Evolutionary conservation across 2,888 invertebrate species (phyloP), one percentile per base, ranked within the genome.

Genomic region (Eupithecia centaureata): DNA sequence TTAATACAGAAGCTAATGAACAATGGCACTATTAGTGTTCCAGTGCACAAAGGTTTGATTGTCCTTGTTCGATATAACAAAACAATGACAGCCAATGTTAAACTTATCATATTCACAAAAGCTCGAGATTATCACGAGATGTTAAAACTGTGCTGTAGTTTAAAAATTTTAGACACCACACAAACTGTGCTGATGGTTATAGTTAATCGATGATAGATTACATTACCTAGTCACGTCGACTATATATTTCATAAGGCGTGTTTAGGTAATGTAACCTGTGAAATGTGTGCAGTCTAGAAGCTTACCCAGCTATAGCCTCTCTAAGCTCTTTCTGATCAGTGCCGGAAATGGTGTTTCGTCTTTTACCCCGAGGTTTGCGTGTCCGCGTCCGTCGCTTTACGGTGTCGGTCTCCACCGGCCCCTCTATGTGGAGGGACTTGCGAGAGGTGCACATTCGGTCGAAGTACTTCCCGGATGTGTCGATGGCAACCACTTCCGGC

Each of bases 321-420:
- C 96, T 95, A 89, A 97, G 96, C 94, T 97, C 97, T 93, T 96
- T 97, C 86, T 97, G 96, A 94, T 97, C 97, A 82, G 96, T 97
- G 88, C 97, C 97, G 80, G 97, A 97, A 86, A 98, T 96, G 82
- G 98, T 98, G 91, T 98, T 98, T 87, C 98, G 95, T 94, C 97
- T 94, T 93, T 97, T 96, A 89, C 96, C 96, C 78, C 97, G 94
- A 74, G 96, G 95, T 89, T 96, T 96, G 79, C 97, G 94, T 61
- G 95, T 95, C 82, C 96, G 94, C 64, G 96, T 96, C 78, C 96
- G 93, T 78, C 96, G 94, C 83, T 96, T 95, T 68, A 96, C 95
- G 58, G 95, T 95, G 86, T 95, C 95, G 56, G 94, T 94, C 80
- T 95, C 89, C 93, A 68, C 73, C 69, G 82, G 79, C 61, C 80